phyloP scores from a whole-genome alignment of 2,113 vertebrate species.

The Cochlearius cochlearius region DNA sequence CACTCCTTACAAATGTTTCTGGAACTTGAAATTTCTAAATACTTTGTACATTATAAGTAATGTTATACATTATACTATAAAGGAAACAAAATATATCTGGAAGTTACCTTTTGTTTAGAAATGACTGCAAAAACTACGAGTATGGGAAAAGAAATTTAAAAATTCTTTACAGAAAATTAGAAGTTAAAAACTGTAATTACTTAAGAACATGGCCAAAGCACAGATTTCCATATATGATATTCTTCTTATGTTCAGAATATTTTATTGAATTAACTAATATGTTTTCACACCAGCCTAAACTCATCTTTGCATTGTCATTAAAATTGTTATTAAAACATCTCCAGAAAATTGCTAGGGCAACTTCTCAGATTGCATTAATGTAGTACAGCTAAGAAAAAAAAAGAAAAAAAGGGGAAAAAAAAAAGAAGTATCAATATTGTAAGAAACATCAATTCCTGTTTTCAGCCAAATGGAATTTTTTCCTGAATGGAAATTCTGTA shows the following conservation, averaged over 20 bases:
- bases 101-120: background rate
- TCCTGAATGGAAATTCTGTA: background rate
- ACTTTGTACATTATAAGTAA: background rate
- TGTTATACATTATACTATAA: background rate
- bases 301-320: background rate
- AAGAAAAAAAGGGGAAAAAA: background rate
- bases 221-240: background rate
- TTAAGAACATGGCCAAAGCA: background rate
- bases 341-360: background rate
- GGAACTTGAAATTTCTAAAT: background rate
- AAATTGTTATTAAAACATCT: background rate
- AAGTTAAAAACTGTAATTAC: background rate
- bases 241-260: background rate
- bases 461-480: background rate
- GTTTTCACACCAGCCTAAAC: background rate
- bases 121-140: background rate
- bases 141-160: accelerated
- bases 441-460: background rate
- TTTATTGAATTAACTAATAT: background rate
- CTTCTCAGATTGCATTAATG: background rate
- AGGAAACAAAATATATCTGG: background rate
- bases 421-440: background rate
- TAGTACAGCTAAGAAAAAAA: background rate
- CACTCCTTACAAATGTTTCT: background rate
- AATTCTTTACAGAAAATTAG: background rate